phyloP scores from a whole-genome alignment of 1,140 invertebrate species.

The Probaryconus sp. region DNA sequence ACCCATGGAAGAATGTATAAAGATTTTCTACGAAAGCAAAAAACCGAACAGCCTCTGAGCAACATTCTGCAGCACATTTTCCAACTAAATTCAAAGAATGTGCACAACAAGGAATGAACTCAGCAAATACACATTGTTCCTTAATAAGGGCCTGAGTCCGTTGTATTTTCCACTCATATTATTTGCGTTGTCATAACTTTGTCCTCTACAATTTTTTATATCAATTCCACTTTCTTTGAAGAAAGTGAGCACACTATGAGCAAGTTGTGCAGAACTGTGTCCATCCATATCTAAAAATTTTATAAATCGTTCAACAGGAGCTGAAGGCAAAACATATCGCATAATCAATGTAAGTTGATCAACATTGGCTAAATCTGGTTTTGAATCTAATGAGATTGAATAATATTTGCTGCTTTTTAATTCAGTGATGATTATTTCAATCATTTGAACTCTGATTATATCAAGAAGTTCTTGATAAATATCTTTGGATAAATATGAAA shows the following conservation, averaged over 20 bases:
- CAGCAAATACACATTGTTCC: slow-evolving; percentile 39
- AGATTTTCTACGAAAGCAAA: slow-evolving; percentile 35
- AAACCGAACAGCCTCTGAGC: slow-evolving; percentile 42
- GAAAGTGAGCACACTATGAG: too few species aligned
- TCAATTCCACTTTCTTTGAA: slow-evolving; percentile 25
- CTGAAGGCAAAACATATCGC: not conserved
- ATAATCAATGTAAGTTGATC: slow-evolving; percentile 51
- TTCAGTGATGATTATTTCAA: slow-evolving; percentile 31
- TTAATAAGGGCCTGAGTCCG: slow-evolving; percentile 62
- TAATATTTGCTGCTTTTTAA: slow-evolving; percentile 58
- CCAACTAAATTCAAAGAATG: slow-evolving; percentile 66
- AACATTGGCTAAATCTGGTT: slow-evolving; percentile 55
- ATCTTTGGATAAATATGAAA: slow-evolving; percentile 47
- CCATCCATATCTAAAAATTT: slow-evolving; percentile 3
- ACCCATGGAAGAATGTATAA: too few species aligned
- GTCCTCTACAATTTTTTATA: slow-evolving; percentile 68
- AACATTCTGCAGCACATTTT: slow-evolving; percentile 44
- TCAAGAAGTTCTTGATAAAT: slow-evolving; percentile 44
- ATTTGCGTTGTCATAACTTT: slow-evolving; percentile 66
- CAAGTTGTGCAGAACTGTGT: too few species aligned
- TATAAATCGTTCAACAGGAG: slow-evolving; percentile 17
- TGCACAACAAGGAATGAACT: slow-evolving; percentile 57
- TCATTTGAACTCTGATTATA: slow-evolving; percentile 26
- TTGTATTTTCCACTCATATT: slow-evolving; percentile 66
- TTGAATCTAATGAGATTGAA: slow-evolving; percentile 60